Conservation (phyloP, 2,113 vertebrate species). For the Oreochromis aureus region DNA sequence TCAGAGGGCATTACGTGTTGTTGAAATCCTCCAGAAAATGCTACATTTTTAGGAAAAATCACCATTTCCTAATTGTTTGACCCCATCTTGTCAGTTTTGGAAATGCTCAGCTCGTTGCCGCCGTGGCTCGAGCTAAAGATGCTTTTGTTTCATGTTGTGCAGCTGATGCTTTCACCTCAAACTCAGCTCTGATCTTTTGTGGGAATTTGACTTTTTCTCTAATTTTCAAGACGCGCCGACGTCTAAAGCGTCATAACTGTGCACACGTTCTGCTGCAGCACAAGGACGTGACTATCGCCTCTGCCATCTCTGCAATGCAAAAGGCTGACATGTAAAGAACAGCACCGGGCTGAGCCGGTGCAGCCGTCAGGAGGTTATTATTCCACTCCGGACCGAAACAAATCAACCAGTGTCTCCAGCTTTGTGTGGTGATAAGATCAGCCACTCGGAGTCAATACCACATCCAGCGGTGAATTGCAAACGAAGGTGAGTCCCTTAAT, state of each 20-base stretch:
- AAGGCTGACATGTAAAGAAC: neutral
- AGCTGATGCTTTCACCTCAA: neutral
- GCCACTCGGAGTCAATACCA: neutral
- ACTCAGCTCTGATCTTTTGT: neutral
- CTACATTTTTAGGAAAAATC: neutral
- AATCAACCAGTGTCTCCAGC: constrained; percentile 16
- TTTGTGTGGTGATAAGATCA: constrained; percentile 24
- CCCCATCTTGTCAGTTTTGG: neutral
- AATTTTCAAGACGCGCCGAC: fast-evolving
- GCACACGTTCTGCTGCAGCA: neutral
- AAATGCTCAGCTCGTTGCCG: neutral
- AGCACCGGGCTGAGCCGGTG: neutral
- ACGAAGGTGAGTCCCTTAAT: constrained; percentile 35
- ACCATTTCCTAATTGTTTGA: neutral
- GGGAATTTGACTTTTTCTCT: neutral
- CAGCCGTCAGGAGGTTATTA: constrained; percentile 6
- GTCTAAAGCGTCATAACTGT: neutral
- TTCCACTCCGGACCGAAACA: constrained; percentile 14
- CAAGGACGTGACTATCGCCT: neutral
- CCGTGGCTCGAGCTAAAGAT: neutral
- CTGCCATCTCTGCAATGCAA: neutral
- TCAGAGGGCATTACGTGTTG: neutral
- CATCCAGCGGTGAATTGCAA: neutral
- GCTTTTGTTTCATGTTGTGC: neutral
- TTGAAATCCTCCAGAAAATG: neutral